Percentiles rank a stretch among this genome's conserved stretches.
phyloP scores from a whole-genome alignment of 2,888 invertebrate species.

The Patella depressa region DNA sequence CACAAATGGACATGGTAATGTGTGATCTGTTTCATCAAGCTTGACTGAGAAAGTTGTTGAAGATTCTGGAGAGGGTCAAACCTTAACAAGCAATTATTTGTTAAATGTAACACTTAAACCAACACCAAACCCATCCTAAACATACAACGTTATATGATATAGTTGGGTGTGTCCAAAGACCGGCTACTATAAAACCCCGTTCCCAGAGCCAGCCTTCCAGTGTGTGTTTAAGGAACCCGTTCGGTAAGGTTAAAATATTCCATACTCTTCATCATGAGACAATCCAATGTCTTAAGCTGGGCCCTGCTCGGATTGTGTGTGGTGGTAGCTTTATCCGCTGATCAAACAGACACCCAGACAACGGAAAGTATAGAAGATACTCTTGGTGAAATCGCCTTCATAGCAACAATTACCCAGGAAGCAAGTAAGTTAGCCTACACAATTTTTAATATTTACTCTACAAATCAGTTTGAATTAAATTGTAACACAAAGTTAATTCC shows the following conservation, averaged over 20 bases:
- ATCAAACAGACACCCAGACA: neutral
- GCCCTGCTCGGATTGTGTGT: neutral
- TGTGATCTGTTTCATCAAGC: too few species aligned
- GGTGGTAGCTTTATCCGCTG: neutral
- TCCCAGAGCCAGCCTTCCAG: too few species aligned
- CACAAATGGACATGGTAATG: too few species aligned
- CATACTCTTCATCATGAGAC: neutral
- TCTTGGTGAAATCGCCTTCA: neutral
- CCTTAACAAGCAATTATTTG: neutral
- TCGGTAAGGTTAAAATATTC: too few species aligned
- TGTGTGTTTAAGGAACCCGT: too few species aligned
- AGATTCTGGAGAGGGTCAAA: neutral
- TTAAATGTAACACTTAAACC: neutral
- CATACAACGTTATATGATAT: too few species aligned
- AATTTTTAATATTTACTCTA: too few species aligned
- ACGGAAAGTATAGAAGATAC: neutral
- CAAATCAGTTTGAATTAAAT: too few species aligned
- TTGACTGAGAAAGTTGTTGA: too few species aligned
- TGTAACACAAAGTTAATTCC: too few species aligned
- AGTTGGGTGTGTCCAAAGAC: too few species aligned
- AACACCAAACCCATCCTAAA: neutral
- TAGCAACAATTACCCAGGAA: neutral
- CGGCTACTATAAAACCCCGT: too few species aligned
- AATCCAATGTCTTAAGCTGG: neutral
- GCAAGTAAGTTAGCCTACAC: neutral